phyloP scores from a whole-genome alignment of 2,888 invertebrate species.

The Ophion costatus region DNA sequence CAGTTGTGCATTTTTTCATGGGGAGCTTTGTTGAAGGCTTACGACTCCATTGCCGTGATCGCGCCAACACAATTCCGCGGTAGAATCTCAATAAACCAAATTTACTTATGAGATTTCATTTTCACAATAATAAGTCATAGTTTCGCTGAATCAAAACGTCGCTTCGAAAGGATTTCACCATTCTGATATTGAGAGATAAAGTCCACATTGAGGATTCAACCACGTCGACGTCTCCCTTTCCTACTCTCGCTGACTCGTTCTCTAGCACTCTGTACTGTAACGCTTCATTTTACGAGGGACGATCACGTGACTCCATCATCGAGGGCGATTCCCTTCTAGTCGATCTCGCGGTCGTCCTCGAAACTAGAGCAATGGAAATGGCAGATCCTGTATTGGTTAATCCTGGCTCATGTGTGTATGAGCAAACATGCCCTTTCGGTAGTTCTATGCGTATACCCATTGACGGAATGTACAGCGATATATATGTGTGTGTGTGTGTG shows the following conservation, averaged over 20 bases:
- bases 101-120: constrained; percentile 6
- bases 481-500: no score
- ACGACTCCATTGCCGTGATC: background rate
- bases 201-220: background rate
- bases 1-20: no score
- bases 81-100: background rate
- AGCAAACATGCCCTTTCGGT: constrained; percentile 52
- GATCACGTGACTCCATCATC: constrained; percentile 54
- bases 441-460: constrained; percentile 25
- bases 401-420: constrained; percentile 50
- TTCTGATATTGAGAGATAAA: constrained; percentile 33
- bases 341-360: constrained; percentile 56
- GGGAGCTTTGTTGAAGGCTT: background rate
- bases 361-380: constrained; percentile 41
- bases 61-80: background rate
- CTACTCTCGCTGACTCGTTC: constrained; percentile 10
- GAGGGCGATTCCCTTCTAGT: constrained; percentile 57
- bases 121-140: constrained; percentile 15
- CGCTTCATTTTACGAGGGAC: constrained; percentile 57
- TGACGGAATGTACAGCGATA: constrained; percentile 15
- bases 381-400: constrained; percentile 40
- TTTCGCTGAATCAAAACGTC: constrained; percentile 34
- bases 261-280: constrained; percentile 10
- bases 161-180: constrained; percentile 19
- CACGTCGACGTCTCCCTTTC: background rate